Evolutionary conservation across 2,113 vertebrate species (phyloP).

Genomic region (Mixornis gularis): DNA sequence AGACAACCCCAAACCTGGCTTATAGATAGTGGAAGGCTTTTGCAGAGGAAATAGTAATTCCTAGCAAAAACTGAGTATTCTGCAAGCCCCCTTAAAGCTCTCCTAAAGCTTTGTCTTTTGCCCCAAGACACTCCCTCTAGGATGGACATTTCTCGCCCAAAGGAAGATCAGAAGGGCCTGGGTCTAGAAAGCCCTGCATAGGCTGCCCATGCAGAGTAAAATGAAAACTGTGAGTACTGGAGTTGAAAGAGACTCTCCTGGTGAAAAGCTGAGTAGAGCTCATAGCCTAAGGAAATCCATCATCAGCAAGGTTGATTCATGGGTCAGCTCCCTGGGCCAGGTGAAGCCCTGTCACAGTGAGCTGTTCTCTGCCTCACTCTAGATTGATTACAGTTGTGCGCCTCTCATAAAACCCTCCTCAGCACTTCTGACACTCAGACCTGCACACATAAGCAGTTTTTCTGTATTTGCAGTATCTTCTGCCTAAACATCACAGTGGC

Average conservation of each 20-base stretch:
- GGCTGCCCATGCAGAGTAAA: neutral
- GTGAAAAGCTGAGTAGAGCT: neutral
- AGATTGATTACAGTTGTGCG: accelerated
- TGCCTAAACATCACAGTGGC: neutral
- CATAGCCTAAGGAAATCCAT: neutral
- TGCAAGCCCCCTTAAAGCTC: neutral
- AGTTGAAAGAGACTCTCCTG: neutral
- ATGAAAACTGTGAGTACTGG: neutral
- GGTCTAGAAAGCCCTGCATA: neutral
- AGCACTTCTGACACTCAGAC: neutral
- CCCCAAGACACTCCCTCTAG: neutral
- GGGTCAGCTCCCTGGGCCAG: neutral
- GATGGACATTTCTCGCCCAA: neutral
- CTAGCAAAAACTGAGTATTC: neutral
- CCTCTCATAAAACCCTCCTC: neutral
- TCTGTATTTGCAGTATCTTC: neutral
- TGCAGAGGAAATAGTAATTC: neutral
- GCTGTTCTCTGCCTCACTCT: neutral
- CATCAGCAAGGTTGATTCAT: neutral
- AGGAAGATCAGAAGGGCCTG: neutral
- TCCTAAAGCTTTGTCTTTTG: neutral
- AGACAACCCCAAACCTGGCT: neutral
- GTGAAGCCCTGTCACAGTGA: neutral
- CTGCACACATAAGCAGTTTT: neutral
- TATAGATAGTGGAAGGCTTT: neutral